Evolutionary conservation across 2,113 vertebrate genomes (phyloP).

Genomic region (Anthoscopus minutus): DNA sequence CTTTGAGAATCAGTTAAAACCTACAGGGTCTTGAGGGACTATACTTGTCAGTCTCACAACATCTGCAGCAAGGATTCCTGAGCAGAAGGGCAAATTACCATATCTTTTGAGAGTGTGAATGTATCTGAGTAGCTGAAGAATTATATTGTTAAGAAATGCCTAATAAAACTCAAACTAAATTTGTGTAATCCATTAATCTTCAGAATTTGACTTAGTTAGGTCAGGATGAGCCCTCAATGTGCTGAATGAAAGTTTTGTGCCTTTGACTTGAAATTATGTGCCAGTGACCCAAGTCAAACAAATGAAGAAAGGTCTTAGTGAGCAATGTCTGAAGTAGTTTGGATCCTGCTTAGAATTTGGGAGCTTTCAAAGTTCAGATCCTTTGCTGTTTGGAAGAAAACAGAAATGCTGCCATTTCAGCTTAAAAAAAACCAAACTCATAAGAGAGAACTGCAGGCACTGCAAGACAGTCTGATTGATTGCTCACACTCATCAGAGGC

Average conservation of each 20-base stretch:
- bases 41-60: slow-evolving; percentile 30
- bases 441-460: neutral
- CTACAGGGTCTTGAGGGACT: neutral
- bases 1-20: slow-evolving; percentile 33
- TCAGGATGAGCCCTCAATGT: neutral
- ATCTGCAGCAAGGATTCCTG: slow-evolving; percentile 20
- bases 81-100: slow-evolving; percentile 24
- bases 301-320: neutral
- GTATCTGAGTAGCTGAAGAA: neutral
- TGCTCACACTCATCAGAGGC: neutral
- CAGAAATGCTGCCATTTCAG: slow-evolving; percentile 16
- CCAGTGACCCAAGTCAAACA: neutral
- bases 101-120: neutral
- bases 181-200: neutral
- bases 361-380: slow-evolving; percentile 17
- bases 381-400: neutral
- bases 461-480: neutral
- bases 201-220: neutral
- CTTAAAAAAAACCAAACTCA: neutral
- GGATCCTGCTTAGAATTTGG: slow-evolving; percentile 38
- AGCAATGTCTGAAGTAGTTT: neutral
- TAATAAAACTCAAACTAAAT: slow-evolving; percentile 9
- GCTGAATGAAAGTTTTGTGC: slow-evolving; percentile 7
- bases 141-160: neutral
- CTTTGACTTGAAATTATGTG: slow-evolving; percentile 18